Percentiles rank a stretch among this genome's conserved stretches.
phyloP scores from a whole-genome alignment of 2,797 vertebrate species.

The Cygnus olor region DNA sequence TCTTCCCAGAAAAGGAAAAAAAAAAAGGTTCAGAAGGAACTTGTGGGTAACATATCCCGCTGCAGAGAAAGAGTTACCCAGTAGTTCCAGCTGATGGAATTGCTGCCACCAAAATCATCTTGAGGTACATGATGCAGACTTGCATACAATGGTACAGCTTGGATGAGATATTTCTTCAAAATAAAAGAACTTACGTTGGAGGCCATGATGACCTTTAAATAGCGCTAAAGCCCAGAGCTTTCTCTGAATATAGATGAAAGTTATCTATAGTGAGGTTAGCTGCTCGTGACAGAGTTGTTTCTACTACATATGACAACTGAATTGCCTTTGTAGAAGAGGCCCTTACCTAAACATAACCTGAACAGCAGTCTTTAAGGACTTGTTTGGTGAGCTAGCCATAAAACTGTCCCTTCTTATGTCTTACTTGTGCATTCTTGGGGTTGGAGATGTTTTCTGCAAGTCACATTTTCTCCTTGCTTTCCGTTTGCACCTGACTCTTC shows the following conservation, averaged over 20 bases:
- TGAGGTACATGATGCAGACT: not conserved
- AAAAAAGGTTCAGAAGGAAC: not conserved
- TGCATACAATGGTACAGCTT: not conserved
- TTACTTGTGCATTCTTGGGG: not conserved
- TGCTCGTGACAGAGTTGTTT: not conserved
- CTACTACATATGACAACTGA: not conserved
- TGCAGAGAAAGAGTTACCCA: not conserved
- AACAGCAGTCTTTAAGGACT: not conserved
- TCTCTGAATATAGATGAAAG: not conserved
- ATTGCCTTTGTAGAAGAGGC: not conserved
- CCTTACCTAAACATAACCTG: not conserved
- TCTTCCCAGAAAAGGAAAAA: not conserved
- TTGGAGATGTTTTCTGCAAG: not conserved
- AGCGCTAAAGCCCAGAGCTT: not conserved
- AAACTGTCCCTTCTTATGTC: not conserved
- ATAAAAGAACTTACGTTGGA: rapidly evolving
- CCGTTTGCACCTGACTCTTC: not conserved
- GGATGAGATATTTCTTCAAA: not conserved
- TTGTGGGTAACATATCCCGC: not conserved
- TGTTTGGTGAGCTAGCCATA: not conserved
- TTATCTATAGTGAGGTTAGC: not conserved
- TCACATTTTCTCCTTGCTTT: not conserved
- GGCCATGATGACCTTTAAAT: not conserved
- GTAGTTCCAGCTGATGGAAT: not conserved
- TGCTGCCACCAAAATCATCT: not conserved